Conservation (phyloP, 2,888 invertebrate genomes). For the Geophilus truncorum region DNA sequence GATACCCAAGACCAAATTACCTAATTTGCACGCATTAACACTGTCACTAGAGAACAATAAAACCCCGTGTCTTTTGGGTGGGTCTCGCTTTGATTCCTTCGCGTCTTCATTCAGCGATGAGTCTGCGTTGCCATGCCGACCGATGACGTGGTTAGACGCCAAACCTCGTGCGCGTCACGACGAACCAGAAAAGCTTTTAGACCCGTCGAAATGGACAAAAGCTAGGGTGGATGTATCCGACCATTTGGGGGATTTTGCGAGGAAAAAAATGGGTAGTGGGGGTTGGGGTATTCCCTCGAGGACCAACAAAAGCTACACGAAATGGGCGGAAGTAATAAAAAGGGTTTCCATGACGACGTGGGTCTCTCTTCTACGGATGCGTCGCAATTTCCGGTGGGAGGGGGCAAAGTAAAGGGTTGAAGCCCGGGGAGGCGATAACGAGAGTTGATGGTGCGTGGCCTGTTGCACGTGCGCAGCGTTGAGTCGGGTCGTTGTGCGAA, state of each 20-base stretch:
- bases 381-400: background rate
- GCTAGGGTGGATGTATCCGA: background rate
- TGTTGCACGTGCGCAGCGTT: background rate
- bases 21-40: background rate
- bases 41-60: background rate
- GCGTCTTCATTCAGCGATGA: background rate
- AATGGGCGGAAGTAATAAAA: slow-evolving; percentile 5
- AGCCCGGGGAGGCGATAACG: background rate
- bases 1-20: too few relatives aligned
- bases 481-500: background rate
- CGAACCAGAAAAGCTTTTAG: background rate
- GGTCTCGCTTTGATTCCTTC: background rate
- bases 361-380: background rate
- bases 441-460: background rate
- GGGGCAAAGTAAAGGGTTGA: background rate
- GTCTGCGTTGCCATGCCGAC: background rate
- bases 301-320: background rate
- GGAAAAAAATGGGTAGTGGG: background rate
- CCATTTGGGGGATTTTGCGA: background rate
- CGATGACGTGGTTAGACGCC: background rate
- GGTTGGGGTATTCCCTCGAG: background rate
- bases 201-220: slow-evolving; percentile 6
- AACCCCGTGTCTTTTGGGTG: background rate
- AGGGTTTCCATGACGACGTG: background rate
- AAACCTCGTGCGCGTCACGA: background rate